Base-by-base conservation (phyloP, 2,113 vertebrate species). In the Rhinolophus ferrumequinum region DNA sequence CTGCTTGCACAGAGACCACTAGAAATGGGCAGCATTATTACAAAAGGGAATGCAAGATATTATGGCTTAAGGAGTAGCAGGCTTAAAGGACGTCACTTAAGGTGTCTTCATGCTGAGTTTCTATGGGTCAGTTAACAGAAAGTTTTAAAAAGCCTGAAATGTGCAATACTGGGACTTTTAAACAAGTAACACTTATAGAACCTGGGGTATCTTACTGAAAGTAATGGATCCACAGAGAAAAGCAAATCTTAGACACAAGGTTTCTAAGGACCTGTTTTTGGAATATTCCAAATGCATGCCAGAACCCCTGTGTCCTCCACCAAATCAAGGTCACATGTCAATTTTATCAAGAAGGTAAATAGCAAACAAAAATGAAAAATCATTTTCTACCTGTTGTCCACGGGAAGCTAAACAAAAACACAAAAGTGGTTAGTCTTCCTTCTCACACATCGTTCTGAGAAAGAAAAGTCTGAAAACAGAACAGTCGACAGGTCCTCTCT, bases 321-420 rank as follows among this genome's bases (percentile, higher is more conserved):
- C 60, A 41, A 38, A 41, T 44, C 62, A 22, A 89, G 62, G 44
- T 66, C n/a, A n/a, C 33, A 52, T 4, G 50, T 47, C 54, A 38
- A 22, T 3, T 15, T 8, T 35, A 77, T 21, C 58, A 33, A 70
- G 33, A 77, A 50, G 1, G 80, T n/a, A 52, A 75, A 66, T 0
- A 67, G 19, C 69, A 93, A 50, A 93, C 21, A 88, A 10, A 77
- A 85, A 44, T 3, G 18, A 85, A 66, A 9, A 50, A 35, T 19
- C 33, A 52, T 21, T 10, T 22, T 97, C 95, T 97, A 97, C 97
- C 96, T 97, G 94, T 69, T 2, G 26, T 90, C 97, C 95, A 52
- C 22, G 83, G 94, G 50, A 86, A 94, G 96, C 96, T 95, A 82
- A 69, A 96, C 64, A 77, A 72, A 87, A 97, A 97, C 69, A 69